Base-by-base conservation (phyloP, 2,888 invertebrate species). In the Agrochola macilenta region DNA sequence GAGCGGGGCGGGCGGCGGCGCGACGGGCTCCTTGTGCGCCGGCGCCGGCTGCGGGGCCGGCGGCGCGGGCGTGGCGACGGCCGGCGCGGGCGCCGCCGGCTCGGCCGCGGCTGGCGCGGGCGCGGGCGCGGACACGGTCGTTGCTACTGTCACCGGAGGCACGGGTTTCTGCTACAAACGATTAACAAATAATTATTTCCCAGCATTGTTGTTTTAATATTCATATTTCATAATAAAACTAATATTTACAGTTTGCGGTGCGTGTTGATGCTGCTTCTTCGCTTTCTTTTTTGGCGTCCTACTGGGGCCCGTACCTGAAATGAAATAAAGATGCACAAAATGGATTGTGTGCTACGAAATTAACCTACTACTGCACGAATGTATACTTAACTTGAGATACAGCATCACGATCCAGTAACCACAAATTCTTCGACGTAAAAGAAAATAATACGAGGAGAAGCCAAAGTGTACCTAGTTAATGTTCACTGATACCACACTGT, bases 211-310 rank as follows among this genome's bases (percentile, higher is more conserved):
- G n/a, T 52, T 17, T 68, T 49, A 9, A 57, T 46, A 49, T 14
- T 23, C n/a, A 39, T 39, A 23, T 9, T 20, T 63, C 43, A 60
- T 58, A 35, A 84, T 61, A 66, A 82, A 83, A 72, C 69, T 52
- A 92, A 95, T 94, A 96, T 97, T 94, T 96, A 96, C 95, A 94
- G 96, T 69, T 74, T 91, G 91, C 20, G 93, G 91, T 49, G 92
- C 91, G 66, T 94, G 95, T 79, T 94, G 94, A 23, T 91, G 86
- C 83, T 93, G 93, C 86, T 96, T 96, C 91, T 96, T 96, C 57
- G 91, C 86, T 93, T 96, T 96, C 93, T 96, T 96, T 92, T 96
- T 96, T 26, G 95, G 94, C 65, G 95, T 95, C 89, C 95, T 94
- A 75, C 94, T 94, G 35, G 93, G 90, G 64, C 93, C 94, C 46